Percentiles rank a stretch among this genome's conserved stretches.
Conservation (phyloP, 2,888 invertebrate genomes). For the Xylota sylvarum region DNA sequence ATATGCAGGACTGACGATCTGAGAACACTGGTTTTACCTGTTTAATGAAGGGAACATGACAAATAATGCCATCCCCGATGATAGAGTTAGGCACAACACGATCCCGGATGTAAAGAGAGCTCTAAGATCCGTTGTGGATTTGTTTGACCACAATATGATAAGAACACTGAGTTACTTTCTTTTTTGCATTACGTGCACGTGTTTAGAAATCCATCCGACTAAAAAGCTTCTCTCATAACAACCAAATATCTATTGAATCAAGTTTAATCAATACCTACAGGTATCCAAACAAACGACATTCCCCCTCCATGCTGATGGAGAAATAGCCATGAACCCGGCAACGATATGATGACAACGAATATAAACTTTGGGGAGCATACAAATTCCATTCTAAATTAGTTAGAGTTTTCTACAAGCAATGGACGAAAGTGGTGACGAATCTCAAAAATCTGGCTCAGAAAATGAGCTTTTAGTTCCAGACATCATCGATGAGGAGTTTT, state of each 20-base stretch:
- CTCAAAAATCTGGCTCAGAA: slow-evolving; percentile 83
- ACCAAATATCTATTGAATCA: not conserved
- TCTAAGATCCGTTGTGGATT: no score
- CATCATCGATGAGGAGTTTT: slow-evolving; percentile 83
- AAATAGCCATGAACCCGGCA: slow-evolving; percentile 14
- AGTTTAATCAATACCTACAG: slow-evolving; percentile 59
- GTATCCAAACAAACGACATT: slow-evolving; percentile 49
- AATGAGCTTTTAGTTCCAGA: slow-evolving; percentile 84
- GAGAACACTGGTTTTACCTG: no score
- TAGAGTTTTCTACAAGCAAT: slow-evolving; percentile 5
- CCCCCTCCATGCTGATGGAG: not conserved
- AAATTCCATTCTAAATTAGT: not conserved
- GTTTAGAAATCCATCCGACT: no score
- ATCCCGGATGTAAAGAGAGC: no score
- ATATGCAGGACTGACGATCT: no score
- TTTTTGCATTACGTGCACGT: no score
- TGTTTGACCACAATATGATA: no score
- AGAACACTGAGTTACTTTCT: no score
- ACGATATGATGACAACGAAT: slow-evolving; percentile 37
- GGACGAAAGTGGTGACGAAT: slow-evolving; percentile 77
- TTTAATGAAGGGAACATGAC: no score
- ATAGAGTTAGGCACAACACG: no score
- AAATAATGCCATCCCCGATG: no score
- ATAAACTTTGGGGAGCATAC: slow-evolving; percentile 16
- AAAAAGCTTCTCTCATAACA: slow-evolving; percentile 7